Conservation (phyloP, 2,797 vertebrate species). For the Cyprinodon diabolis region DNA sequence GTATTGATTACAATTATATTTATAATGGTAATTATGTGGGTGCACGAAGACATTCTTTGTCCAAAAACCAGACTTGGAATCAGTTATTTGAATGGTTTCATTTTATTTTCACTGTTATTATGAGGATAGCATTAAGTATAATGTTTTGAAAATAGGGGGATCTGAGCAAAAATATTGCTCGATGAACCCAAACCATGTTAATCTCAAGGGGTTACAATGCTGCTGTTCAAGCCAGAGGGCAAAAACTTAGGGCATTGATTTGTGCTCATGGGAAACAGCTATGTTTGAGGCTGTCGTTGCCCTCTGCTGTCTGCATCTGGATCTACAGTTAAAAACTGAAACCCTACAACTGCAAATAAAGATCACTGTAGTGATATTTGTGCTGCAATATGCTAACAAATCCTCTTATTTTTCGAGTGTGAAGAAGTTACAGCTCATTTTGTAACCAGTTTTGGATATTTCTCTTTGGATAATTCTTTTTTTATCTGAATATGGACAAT, state of each 20-base stretch:
- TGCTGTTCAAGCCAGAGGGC: conserved; percentile 1
- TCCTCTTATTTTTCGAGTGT: background rate
- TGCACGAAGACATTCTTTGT: too few species aligned
- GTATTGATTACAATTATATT: background rate
- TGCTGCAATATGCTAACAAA: background rate
- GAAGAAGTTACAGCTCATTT: background rate
- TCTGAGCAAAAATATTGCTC: background rate
- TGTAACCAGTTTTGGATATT: background rate
- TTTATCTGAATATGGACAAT: background rate
- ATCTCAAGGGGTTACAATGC: background rate
- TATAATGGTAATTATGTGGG: background rate
- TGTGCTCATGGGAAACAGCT: background rate
- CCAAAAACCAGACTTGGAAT: too few species aligned
- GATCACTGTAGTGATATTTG: background rate
- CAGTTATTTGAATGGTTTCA: too few species aligned
- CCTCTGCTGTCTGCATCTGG: conserved; percentile 33
- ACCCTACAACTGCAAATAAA: background rate
- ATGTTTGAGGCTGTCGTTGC: background rate
- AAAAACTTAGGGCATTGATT: background rate
- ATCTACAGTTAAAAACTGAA: background rate
- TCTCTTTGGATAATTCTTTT: background rate
- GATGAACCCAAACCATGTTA: background rate
- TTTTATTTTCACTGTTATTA: too few species aligned
- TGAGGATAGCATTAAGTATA: too few species aligned
- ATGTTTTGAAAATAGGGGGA: background rate